Conservation (phyloP, 2,113 vertebrate species). For the Neomonachus schauinslandi region DNA sequence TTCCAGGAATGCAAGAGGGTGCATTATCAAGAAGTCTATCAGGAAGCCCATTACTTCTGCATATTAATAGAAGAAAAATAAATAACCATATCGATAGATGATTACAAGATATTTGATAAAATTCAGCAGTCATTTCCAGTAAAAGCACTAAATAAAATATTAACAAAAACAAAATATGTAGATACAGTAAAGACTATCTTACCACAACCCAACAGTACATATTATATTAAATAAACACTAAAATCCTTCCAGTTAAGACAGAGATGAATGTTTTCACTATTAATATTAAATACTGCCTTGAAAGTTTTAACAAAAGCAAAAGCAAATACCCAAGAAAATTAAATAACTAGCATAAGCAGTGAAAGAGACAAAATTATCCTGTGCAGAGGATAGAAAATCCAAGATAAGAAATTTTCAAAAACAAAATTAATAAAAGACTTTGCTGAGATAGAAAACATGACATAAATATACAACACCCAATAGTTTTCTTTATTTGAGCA, state of each 20-base stretch:
- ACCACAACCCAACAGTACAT: neutral
- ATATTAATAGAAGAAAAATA: constrained; percentile 23
- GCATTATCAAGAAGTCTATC: neutral
- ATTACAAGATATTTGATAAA: constrained; percentile 18
- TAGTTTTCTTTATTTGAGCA: neutral
- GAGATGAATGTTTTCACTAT: neutral
- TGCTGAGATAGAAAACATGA: neutral
- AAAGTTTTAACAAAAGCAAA: neutral
- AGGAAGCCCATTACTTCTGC: neutral
- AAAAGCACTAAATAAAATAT: constrained; percentile 2
- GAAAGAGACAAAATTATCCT: neutral
- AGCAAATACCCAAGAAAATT: neutral
- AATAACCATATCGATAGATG: neutral
- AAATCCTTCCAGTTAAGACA: neutral
- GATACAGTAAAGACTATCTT: neutral
- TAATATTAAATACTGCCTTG: neutral
- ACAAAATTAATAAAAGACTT: neutral
- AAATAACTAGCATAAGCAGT: neutral
- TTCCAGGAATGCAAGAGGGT: neutral
- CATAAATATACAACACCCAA: neutral
- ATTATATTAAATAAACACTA: neutral
- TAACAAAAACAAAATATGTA: neutral
- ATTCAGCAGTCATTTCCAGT: neutral
- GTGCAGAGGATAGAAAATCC: neutral
- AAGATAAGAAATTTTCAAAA: neutral